Evolutionary conservation across 1,140 invertebrate species (phyloP).

Genomic region (Parasteatoda tepidariorum): DNA sequence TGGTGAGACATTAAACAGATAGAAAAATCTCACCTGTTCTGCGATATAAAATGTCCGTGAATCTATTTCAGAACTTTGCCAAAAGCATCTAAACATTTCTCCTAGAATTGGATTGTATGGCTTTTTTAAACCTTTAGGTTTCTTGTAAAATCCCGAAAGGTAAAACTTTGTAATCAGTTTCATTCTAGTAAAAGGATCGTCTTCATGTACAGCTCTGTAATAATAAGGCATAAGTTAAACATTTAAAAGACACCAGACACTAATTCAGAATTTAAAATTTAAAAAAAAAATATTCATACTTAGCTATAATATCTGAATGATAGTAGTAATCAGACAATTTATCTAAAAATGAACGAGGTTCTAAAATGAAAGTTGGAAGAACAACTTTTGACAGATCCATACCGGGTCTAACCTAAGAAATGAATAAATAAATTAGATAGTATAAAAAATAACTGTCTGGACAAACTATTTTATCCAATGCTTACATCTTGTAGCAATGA

Average conservation of each 20-base stretch:
- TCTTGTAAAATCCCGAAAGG: constrained; percentile 87
- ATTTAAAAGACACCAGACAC: background rate
- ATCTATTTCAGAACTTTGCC: constrained; percentile 82
- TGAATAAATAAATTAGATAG: background rate
- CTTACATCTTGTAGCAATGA: no score
- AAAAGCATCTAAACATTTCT: constrained; percentile 91
- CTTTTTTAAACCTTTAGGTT: constrained; percentile 91
- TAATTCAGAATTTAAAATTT: background rate
- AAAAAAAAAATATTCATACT: constrained; percentile 73
- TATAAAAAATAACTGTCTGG: background rate
- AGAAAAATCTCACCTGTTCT: constrained; percentile 88
- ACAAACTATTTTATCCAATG: background rate
- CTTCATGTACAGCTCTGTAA: constrained; percentile 82
- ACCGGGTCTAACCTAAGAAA: constrained; percentile 77
- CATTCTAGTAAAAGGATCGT: constrained; percentile 91
- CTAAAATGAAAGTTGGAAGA: constrained; percentile 81
- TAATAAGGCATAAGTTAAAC: constrained; percentile 26
- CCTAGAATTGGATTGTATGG: constrained; percentile 95
- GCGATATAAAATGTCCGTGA: constrained; percentile 92
- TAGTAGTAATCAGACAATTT: constrained; percentile 94
- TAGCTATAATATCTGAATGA: constrained; percentile 88
- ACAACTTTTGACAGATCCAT: constrained; percentile 98
- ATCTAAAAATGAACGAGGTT: constrained; percentile 92
- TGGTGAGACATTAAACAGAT: background rate
- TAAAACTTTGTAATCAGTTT: constrained; percentile 91